Conservation (phyloP, 1,140 invertebrate species). For the Ceratitis capitata region DNA sequence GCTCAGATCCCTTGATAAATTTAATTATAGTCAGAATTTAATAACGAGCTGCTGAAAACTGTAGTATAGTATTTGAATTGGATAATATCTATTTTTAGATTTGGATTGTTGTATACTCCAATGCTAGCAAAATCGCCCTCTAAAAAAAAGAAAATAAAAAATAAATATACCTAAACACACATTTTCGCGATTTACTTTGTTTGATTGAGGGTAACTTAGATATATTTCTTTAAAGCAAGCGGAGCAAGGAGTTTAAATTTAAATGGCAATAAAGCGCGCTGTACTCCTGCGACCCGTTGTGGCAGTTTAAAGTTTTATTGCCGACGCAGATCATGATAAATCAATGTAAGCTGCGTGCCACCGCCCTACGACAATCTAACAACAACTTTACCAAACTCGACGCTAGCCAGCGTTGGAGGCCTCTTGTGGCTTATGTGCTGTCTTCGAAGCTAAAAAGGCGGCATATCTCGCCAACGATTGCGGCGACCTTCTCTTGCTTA, state of each 20-base stretch:
- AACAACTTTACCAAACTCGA: not conserved
- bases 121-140: too few relatives aligned
- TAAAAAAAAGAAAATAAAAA: not conserved
- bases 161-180: not conserved
- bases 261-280: slow-evolving; percentile 5
- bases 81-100: too few relatives aligned
- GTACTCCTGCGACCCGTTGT: not conserved
- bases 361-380: not conserved
- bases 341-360: slow-evolving; percentile 34
- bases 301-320: slow-evolving; percentile 40
- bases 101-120: too few relatives aligned
- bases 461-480: not conserved
- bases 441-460: not conserved
- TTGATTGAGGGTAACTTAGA: not conserved
- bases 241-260: not conserved
- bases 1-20: too few relatives aligned
- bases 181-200: not conserved
- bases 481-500: slow-evolving; percentile 13
- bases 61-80: too few relatives aligned
- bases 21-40: too few relatives aligned
- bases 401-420: not conserved
- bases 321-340: slow-evolving; percentile 38
- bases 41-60: too few relatives aligned
- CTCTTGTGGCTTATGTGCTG: not conserved
- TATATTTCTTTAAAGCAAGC: not conserved